Evolutionary conservation across 2,888 invertebrate species (phyloP), one percentile per base, ranked within the genome.

Genomic region (Gandaritis pyraliata): DNA sequence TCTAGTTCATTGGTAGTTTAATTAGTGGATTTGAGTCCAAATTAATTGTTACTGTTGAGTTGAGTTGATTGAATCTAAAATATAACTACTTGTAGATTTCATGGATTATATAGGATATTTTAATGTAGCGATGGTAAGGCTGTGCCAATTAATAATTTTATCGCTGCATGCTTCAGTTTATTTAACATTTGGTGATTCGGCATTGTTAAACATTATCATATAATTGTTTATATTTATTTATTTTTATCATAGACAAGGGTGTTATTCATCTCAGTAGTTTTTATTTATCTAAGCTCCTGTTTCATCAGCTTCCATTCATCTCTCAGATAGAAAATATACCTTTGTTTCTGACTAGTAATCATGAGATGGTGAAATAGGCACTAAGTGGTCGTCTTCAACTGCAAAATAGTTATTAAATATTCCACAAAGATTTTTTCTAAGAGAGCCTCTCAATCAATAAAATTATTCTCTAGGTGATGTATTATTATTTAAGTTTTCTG

Each of bases 151-250:
- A 23, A 30, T 12, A 16, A 6, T 23, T 23, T 36, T 10, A n/a
- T n/a, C n/a, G 0, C 30, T 39, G 6, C 46, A 12, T 39, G 16
- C 23, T 23, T 18, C 23, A 43, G 16, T 50, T 13, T 18, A 36
- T 13, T 49, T 12, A 43, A 36, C 16, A 48, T 79, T 82, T 83
- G 86, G 87, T 86, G 82, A 85, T 87, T 87, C 87, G 87, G 82
- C 86, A 85, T 18, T 29, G 15, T 52, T 16, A 12, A 55, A 50
- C 16, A 33, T 38, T 60, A 49, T 47, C 10, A 36, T 30, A 30
- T 18, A 33, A 33, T 51, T 38, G n/a, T 51, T 36, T 33, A 3
- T 51, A 36, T 12, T 16, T 36, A 36, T 13, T 36, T 23, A 12
- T 48, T 30, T n/a, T 33, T 8, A 33, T 33, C 30, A 13, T 48